Evolutionary conservation across 2,797 vertebrate species (phyloP).

Genomic region (Scolopax rusticola): DNA sequence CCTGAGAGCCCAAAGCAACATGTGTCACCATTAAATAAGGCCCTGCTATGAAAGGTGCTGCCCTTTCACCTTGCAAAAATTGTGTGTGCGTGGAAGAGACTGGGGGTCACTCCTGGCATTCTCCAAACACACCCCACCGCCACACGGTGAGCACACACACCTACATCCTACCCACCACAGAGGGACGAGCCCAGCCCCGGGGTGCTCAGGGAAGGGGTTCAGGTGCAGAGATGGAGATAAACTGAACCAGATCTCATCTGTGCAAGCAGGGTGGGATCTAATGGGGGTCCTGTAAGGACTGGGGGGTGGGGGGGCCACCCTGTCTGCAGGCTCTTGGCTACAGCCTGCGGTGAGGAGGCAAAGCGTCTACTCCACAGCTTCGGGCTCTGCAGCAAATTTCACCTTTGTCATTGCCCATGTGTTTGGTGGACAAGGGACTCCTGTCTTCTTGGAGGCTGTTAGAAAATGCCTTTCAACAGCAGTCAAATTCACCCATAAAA

Average conservation of each 20-base stretch:
- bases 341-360: neutral
- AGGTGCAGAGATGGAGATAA: neutral
- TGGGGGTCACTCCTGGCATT: too few species aligned
- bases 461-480: slow-evolving; percentile 27
- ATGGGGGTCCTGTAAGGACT: neutral
- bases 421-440: slow-evolving; percentile 5
- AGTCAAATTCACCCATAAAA: neutral
- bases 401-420: neutral
- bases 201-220: too few species aligned
- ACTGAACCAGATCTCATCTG: neutral
- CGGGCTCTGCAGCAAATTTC: neutral
- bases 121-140: fast-evolving
- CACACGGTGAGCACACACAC: fast-evolving
- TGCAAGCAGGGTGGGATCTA: neutral
- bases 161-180: fast-evolving
- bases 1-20: neutral
- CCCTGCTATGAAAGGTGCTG: neutral
- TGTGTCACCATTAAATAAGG: neutral
- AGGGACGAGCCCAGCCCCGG: fast-evolving
- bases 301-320: too few species aligned
- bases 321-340: neutral
- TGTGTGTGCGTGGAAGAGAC: neutral
- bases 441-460: neutral
- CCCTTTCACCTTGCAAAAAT: neutral
- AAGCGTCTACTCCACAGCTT: neutral